A percentile compares a stretch with the other conserved stretches of the same genome.
Evolutionary conservation across 2,888 invertebrate species (phyloP).

Genomic region (Gryllus longicercus): DNA sequence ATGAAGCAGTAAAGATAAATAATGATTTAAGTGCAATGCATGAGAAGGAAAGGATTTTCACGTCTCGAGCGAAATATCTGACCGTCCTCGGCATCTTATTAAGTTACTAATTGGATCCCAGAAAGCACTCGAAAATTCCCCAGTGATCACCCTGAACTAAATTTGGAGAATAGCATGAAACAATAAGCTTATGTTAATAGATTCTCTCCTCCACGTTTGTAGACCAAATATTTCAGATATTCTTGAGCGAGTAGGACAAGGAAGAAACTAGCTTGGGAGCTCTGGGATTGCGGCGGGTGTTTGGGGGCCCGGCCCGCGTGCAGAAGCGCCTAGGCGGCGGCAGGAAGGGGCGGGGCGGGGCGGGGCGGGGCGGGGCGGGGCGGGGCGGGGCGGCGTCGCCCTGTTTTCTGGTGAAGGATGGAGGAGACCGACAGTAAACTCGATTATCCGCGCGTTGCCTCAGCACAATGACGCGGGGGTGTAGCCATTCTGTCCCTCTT

Average conservation of each 20-base stretch:
- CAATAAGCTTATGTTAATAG: neutral
- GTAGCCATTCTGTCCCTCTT: neutral
- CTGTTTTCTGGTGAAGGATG: neutral
- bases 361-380: neutral
- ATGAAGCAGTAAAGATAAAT: too few species aligned
- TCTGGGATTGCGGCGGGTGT: neutral
- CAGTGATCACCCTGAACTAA: neutral
- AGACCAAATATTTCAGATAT: too few species aligned
- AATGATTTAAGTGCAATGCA: too few species aligned
- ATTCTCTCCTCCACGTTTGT: neutral
- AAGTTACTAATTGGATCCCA: too few species aligned
- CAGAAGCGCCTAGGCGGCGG: neutral
- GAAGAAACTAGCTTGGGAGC: too few species aligned
- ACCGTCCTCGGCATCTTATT: too few species aligned
- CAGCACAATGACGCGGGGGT: neutral
- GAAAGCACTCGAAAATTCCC: too few species aligned
- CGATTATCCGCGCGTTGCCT: neutral
- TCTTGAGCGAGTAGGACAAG: too few species aligned
- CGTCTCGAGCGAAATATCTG: too few species aligned
- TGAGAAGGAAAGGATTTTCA: too few species aligned
- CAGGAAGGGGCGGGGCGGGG: neutral
- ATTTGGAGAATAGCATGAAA: neutral
- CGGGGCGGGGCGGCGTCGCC: neutral
- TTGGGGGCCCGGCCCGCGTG: neutral
- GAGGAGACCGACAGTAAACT: neutral